phyloP scores from a whole-genome alignment of 1,140 invertebrate genomes.

The Himalopsyche phryganea region DNA sequence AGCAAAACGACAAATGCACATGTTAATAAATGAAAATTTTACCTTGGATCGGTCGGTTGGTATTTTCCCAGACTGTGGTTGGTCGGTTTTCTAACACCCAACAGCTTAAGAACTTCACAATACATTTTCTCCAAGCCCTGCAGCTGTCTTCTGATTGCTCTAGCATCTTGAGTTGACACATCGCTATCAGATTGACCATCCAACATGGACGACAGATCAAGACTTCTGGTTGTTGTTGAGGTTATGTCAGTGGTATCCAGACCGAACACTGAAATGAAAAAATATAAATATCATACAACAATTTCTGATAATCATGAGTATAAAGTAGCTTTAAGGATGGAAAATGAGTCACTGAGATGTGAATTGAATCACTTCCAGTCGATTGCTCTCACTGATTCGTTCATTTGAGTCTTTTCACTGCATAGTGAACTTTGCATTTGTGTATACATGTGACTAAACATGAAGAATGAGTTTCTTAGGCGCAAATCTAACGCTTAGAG shows the following conservation, averaged over 20 bases:
- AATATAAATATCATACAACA: conserved; percentile 8
- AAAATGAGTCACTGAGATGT: too few relatives aligned
- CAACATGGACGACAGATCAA: conserved; percentile 79
- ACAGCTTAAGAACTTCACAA: conserved; percentile 74
- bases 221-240: conserved; percentile 67
- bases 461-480: too few relatives aligned
- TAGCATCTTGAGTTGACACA: conserved; percentile 71
- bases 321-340: too few relatives aligned
- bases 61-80: conserved; percentile 44
- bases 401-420: too few relatives aligned
- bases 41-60: conserved; percentile 59
- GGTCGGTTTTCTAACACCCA: conserved; percentile 64
- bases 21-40: too few relatives aligned
- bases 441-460: too few relatives aligned
- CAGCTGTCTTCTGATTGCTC: conserved; percentile 76
- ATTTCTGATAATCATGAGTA: too few relatives aligned
- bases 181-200: conserved; percentile 71
- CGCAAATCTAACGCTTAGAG: too few relatives aligned
- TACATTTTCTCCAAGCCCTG: conserved; percentile 89
- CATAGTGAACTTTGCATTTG: too few relatives aligned
- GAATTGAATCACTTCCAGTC: too few relatives aligned
- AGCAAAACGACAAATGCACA: too few relatives aligned
- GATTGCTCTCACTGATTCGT: too few relatives aligned
- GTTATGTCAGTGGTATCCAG: conserved; percentile 73
- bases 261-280: conserved; percentile 59